Evolutionary conservation across 2,113 vertebrate species (phyloP).

Genomic region (Sceloporus tristichus): DNA sequence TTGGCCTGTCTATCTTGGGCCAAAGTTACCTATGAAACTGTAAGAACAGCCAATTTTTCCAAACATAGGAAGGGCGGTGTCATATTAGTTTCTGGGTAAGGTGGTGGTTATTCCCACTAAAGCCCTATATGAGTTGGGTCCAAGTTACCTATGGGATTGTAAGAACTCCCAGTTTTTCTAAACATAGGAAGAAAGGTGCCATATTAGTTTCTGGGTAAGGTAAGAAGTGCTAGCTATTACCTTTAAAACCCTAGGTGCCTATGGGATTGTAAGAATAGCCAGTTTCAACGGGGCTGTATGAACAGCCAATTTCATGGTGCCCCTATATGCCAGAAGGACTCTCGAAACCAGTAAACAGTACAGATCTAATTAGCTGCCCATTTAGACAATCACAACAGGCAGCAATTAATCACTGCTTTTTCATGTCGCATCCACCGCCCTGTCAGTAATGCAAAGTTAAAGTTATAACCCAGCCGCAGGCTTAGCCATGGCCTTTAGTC

Average conservation of each 20-base stretch:
- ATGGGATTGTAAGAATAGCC: conserved; percentile 41
- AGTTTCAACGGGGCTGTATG: conserved; percentile 55
- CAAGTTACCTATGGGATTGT: too few species aligned
- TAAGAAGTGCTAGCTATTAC: too few species aligned
- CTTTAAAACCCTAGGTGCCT: background rate
- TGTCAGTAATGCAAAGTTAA: conserved; percentile 52
- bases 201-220: too few species aligned
- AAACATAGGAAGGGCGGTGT: too few species aligned
- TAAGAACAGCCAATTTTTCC: too few species aligned
- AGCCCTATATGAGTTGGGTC: too few species aligned
- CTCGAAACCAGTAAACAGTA: conserved; percentile 70
- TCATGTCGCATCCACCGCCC: conserved; percentile 66
- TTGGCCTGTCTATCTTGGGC: too few species aligned
- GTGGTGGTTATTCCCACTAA: too few species aligned
- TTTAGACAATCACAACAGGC: conserved; percentile 66
- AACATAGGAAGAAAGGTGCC: too few species aligned
- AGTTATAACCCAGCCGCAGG: conserved; percentile 51
- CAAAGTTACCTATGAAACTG: too few species aligned
- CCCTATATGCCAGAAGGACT: conserved; percentile 58
- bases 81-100: too few species aligned
- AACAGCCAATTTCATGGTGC: conserved; percentile 65
- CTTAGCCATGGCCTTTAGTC: conserved; percentile 45
- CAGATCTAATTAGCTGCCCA: conserved; percentile 73
- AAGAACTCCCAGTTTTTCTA: too few species aligned
- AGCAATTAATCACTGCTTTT: conserved; percentile 68